phyloP scores from a whole-genome alignment of 2,113 vertebrate genomes.

The Crotalus tigris region DNA sequence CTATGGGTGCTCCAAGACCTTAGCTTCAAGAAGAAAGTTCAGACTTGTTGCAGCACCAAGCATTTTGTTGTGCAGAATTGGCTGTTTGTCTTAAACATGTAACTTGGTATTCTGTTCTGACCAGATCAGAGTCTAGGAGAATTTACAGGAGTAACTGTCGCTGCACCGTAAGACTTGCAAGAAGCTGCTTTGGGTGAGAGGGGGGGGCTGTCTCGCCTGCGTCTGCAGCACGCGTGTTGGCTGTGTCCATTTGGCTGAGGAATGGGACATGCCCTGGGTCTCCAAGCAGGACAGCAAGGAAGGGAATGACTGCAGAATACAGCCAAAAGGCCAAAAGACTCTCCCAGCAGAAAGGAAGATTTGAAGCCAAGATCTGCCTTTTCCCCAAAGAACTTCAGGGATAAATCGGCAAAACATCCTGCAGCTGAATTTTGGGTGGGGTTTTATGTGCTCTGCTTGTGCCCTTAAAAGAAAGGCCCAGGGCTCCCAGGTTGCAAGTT shows the following conservation, averaged over 20 bases:
- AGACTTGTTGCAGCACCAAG: background rate
- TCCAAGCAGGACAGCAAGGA: background rate
- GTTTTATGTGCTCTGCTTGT: background rate
- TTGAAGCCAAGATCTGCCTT: background rate
- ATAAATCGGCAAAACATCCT: background rate
- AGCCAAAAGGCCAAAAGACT: background rate
- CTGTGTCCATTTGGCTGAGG: background rate
- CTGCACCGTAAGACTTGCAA: background rate
- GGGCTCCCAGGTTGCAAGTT: background rate
- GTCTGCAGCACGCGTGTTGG: accelerated
- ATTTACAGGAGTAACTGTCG: background rate
- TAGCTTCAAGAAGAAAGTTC: background rate
- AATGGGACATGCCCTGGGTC: background rate
- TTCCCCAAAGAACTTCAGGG: slow-evolving; percentile 25
- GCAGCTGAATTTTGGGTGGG: background rate
- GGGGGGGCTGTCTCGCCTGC: background rate
- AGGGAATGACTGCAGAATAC: background rate
- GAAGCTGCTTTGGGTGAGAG: background rate
- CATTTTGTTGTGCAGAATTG: background rate
- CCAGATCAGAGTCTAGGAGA: background rate
- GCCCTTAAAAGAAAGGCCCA: background rate
- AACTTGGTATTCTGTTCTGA: too few species aligned
- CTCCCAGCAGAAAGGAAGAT: background rate
- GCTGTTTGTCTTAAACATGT: background rate
- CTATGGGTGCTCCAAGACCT: background rate